phyloP scores from a whole-genome alignment of 2,113 vertebrate genomes.

The Phaethornis superciliosus region DNA sequence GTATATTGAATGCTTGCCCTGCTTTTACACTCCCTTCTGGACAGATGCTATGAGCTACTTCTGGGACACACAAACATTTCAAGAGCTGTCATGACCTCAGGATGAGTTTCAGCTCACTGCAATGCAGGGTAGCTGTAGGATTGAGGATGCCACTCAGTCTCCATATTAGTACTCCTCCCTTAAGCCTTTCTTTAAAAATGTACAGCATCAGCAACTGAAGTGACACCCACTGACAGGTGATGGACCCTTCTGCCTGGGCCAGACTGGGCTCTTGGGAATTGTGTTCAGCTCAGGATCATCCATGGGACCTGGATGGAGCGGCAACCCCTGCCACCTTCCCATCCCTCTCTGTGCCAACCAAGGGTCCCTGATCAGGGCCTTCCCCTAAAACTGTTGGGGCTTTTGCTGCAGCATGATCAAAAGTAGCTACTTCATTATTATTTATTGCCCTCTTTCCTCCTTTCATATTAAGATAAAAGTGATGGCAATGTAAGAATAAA shows the following conservation, averaged over 20 bases:
- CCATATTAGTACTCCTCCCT: background rate
- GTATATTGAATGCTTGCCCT: background rate
- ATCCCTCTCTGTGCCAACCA: background rate
- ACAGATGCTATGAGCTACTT: background rate
- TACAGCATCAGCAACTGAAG: background rate
- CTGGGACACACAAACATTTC: background rate
- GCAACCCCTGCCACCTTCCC: background rate
- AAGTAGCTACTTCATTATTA: background rate
- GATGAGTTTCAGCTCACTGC: background rate
- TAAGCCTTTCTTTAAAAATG: background rate
- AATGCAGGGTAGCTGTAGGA: background rate
- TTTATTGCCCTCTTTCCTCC: background rate
- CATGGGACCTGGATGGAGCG: fast-evolving
- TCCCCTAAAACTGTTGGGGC: background rate
- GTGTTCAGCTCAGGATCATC: background rate
- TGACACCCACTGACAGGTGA: background rate
- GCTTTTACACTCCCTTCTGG: background rate
- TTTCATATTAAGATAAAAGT: background rate
- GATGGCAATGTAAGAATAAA: background rate
- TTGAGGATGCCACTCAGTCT: background rate
- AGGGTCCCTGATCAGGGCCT: background rate
- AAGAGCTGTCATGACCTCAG: background rate
- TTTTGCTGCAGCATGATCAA: background rate
- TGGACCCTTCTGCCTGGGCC: background rate
- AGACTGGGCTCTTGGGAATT: fast-evolving